A percentile compares a stretch with the other conserved stretches of the same genome.
These are phyloP conservation scores for Mastomys coucha DNA, from an alignment of 2,113 vertebrate species.

Conservation along the genomic window DNA sequence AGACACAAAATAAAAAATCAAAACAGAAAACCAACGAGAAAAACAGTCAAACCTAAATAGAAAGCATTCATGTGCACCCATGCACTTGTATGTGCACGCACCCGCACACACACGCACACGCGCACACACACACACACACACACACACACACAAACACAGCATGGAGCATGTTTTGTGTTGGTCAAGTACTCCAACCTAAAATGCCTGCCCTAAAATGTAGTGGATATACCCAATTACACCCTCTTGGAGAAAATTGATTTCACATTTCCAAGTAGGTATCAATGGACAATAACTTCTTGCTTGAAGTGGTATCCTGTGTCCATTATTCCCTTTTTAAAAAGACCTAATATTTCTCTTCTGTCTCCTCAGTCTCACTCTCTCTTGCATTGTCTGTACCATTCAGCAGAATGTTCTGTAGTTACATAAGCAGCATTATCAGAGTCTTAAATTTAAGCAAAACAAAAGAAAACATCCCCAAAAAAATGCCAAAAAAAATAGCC, in stretches of 20 bases:
- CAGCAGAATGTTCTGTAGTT: not conserved
- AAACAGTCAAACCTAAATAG: not conserved
- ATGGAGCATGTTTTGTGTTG: not conserved
- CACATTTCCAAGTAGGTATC: not conserved
- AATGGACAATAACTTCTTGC: not conserved
- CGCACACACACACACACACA: not conserved
- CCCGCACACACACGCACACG: not conserved
- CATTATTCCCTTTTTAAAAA: not conserved
- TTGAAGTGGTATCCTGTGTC: not conserved
- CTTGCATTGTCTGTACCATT: slow-evolving; percentile 32
- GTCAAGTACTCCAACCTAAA: not conserved
- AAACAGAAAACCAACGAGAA: not conserved
- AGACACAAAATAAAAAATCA: not conserved
- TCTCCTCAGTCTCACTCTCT: not conserved
- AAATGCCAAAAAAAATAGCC: not conserved
- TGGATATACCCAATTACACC: not conserved
- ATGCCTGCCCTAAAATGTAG: not conserved
- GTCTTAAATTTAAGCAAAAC: slow-evolving; percentile 39
- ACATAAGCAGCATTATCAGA: slow-evolving; percentile 18
- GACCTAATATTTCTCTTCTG: not conserved
- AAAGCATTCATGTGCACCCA: not conserved
- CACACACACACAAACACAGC: not conserved
- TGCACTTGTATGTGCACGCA: rapidly evolving
- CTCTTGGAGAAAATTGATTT: not conserved
- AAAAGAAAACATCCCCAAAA: not conserved